A percentile compares a stretch with the other conserved stretches of the same genome.
Conservation (phyloP, 2,797 vertebrate species). For the Phoebastria nigripes region DNA sequence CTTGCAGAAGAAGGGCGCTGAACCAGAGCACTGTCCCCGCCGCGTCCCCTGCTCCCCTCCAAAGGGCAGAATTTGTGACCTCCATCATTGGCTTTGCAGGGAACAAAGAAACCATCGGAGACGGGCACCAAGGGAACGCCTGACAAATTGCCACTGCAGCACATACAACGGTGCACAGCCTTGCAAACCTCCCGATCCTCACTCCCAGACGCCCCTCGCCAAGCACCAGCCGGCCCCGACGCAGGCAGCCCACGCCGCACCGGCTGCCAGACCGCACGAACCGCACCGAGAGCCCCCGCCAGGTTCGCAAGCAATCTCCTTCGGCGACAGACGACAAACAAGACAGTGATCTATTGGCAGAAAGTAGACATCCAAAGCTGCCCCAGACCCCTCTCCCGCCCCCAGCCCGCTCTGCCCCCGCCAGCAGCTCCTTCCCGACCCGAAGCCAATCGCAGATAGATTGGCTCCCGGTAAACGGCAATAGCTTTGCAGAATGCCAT, state of each 20-base stretch:
- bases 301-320: accelerated
- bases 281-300: accelerated
- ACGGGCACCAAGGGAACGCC: accelerated
- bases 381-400: background rate
- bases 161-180: accelerated
- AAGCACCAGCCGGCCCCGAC: accelerated
- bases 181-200: accelerated
- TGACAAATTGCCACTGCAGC: accelerated
- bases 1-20: accelerated
- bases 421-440: background rate
- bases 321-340: accelerated
- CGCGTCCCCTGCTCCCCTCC: accelerated
- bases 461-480: background rate
- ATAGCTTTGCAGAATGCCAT: slow-evolving; percentile 19
- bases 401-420: background rate
- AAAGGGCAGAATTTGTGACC: background rate
- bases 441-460: background rate
- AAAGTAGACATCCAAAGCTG: background rate
- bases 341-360: background rate
- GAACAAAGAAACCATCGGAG: background rate
- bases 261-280: accelerated
- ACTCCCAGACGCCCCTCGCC: accelerated
- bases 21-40: accelerated
- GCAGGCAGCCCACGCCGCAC: accelerated
- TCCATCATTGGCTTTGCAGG: background rate